Conservation (phyloP, 2,113 vertebrate species). For the Nibea albiflora region DNA sequence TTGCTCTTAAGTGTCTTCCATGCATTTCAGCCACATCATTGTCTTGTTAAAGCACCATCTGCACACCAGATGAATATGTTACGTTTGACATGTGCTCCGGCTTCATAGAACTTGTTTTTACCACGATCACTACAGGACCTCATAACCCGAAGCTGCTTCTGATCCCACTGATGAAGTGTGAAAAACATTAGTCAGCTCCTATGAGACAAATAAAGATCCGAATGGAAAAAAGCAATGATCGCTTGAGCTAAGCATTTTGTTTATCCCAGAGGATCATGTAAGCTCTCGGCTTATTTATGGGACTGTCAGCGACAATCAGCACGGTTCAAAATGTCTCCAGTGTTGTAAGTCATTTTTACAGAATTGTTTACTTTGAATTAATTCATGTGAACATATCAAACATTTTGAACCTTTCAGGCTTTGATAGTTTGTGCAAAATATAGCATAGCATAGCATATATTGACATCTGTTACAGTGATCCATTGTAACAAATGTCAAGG, state of each 20-base stretch:
- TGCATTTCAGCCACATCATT: neutral
- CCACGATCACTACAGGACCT: neutral
- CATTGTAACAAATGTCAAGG: no score
- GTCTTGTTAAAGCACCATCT: constrained; percentile 38
- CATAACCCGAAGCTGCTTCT: neutral
- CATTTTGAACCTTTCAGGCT: no score
- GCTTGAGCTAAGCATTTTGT: neutral
- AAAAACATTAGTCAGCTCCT: neutral
- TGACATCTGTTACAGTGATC: no score
- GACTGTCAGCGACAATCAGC: neutral
- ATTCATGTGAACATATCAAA: no score
- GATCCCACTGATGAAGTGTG: neutral
- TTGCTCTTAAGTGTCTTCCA: constrained; percentile 12
- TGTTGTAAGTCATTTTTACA: no score
- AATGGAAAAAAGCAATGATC: neutral
- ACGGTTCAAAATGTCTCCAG: neutral
- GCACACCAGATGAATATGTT: constrained; percentile 26
- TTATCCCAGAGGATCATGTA: neutral
- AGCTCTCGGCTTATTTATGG: neutral
- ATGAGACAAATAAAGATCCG: neutral
- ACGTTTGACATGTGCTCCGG: neutral
- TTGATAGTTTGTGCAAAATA: no score
- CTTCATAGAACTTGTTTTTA: neutral
- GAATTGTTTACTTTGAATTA: no score
- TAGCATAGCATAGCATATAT: no score